Evolutionary conservation across 1,140 invertebrate species (phyloP).

Genomic region (Apolygus lucorum): DNA sequence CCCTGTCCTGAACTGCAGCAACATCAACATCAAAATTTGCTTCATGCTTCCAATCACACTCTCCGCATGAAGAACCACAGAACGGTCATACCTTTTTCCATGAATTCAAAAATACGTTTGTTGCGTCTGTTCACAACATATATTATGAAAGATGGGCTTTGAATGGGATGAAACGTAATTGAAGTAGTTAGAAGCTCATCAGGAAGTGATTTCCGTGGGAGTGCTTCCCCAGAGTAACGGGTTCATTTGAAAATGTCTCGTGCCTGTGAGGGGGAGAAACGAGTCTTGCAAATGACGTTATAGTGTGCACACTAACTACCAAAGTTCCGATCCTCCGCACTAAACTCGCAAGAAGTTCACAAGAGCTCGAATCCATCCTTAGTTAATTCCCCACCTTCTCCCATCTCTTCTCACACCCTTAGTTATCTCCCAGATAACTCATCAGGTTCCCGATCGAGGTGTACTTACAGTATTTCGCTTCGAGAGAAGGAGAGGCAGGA

Average conservation of each 20-base stretch:
- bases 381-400: background rate
- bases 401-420: background rate
- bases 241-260: background rate
- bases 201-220: background rate
- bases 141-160: too few relatives aligned
- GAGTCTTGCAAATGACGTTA: background rate
- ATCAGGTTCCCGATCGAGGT: background rate
- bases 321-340: slow-evolving; percentile 10
- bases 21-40: too few relatives aligned
- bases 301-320: slow-evolving; percentile 7
- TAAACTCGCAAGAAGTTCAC: slow-evolving; percentile 2
- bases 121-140: too few relatives aligned
- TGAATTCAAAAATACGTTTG: too few relatives aligned
- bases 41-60: too few relatives aligned
- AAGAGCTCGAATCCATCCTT: background rate
- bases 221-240: background rate
- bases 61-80: too few relatives aligned
- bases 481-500: too few relatives aligned
- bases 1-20: too few relatives aligned
- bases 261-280: background rate
- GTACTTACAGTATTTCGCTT: slow-evolving; percentile 9
- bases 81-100: too few relatives aligned
- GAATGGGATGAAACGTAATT: too few relatives aligned
- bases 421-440: slow-evolving; percentile 6
- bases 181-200: background rate